A percentile compares a stretch with the other conserved stretches of the same genome.
Conservation (phyloP, 2,888 invertebrate species). For the Corythucha ciliata region DNA sequence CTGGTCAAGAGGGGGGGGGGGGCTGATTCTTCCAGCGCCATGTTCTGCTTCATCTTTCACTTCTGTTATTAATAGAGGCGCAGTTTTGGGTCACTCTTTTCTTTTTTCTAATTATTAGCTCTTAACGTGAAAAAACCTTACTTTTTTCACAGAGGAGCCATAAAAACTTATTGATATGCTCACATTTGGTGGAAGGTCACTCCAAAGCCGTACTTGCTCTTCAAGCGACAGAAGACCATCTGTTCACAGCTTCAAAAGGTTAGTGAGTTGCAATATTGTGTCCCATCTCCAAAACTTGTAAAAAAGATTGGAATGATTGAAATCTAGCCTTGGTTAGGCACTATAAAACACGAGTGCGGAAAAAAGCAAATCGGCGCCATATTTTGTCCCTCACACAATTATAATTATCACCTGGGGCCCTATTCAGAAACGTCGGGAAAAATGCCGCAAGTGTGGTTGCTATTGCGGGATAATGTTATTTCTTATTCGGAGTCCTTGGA, state of each 20-base stretch:
- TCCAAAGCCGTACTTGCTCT: slow-evolving; percentile 72
- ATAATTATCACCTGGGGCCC: no score
- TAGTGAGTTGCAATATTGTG: slow-evolving; percentile 30
- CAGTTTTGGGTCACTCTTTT: no score
- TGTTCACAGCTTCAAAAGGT: slow-evolving; percentile 84
- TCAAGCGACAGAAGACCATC: slow-evolving; percentile 59
- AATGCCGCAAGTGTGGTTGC: no score
- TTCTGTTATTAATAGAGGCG: not conserved
- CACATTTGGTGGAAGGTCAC: slow-evolving; percentile 76
- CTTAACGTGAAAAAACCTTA: no score
- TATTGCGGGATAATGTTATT: no score
- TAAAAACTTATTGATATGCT: slow-evolving; percentile 59
- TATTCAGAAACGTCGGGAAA: no score
- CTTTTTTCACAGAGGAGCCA: slow-evolving; percentile 42
- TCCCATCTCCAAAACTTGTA: not conserved
- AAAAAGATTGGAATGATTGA: not conserved
- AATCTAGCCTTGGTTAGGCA: not conserved
- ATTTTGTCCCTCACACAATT: no score
- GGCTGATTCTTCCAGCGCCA: no score
- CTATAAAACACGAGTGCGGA: not conserved
- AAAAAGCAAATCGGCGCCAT: not conserved
- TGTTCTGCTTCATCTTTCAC: no score
- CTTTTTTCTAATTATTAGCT: no score
- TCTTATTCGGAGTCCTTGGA: no score
- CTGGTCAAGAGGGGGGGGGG: no score